These are phyloP conservation scores for Ophiothrix spiculata DNA, from an alignment of 35 echinoderm and acorn worm genomes.

Conservation along the genomic window DNA sequence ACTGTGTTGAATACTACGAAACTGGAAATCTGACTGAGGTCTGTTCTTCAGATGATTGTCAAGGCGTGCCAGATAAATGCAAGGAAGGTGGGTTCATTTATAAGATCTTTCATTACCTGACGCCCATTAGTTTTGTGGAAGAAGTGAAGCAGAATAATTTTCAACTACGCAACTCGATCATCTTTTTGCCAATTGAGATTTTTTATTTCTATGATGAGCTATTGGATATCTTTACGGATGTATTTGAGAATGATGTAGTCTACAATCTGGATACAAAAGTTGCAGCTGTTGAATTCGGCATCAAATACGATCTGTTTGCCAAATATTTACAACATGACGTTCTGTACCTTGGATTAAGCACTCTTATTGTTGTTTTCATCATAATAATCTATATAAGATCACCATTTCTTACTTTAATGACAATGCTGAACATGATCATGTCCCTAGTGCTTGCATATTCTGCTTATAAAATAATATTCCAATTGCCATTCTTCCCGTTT, in stretches of 20 bases:
- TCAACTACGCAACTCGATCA: not conserved
- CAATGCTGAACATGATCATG: conserved; percentile 59
- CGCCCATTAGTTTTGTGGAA: not conserved
- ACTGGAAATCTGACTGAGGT: not conserved
- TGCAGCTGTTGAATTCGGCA: not conserved
- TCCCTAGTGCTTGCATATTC: conserved; percentile 69
- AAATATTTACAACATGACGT: conserved; percentile 52
- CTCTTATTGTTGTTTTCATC: conserved; percentile 34
- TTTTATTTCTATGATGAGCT: not conserved
- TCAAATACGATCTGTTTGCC: conserved; percentile 55
- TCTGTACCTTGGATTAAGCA: conserved; percentile 36
- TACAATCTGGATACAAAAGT: too few species aligned
- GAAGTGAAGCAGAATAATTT: not conserved
- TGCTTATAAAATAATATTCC: conserved; percentile 64
- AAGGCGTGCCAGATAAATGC: conserved; percentile 33
- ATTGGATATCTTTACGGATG: conserved; percentile 44
- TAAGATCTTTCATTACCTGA: conserved; percentile 35
- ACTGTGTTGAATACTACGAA: conserved; percentile 31
- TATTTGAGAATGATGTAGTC: conserved; percentile 12
- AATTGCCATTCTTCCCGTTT: conserved; percentile 76
- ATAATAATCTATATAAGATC: conserved; percentile 80
- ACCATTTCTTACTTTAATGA: conserved; percentile 60
- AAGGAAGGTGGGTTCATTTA: conserved; percentile 23
- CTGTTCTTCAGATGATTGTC: not conserved
- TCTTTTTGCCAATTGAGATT: conserved; percentile 10